A percentile compares a stretch with the other conserved stretches of the same genome.
These are phyloP conservation scores for Frankliniella fusca DNA, from an alignment of 2,888 invertebrate genomes.

Conservation along the genomic window DNA sequence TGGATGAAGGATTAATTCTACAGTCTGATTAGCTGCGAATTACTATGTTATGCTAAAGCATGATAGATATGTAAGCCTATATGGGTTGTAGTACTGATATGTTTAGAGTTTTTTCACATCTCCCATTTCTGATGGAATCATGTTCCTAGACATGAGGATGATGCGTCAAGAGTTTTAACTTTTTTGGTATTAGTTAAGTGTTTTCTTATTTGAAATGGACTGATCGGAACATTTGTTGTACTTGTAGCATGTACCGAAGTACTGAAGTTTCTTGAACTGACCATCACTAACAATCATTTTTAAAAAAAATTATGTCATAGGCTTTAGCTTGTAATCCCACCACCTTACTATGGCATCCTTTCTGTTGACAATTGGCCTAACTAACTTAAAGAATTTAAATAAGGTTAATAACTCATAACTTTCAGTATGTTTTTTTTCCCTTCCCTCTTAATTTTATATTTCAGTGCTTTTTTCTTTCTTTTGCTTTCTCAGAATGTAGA, in stretches of 20 bases:
- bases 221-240: no score
- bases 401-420: not conserved
- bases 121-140: not conserved
- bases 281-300: no score
- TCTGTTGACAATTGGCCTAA: no score
- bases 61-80: not conserved
- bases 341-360: no score
- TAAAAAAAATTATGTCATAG: no score
- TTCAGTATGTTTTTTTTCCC: not conserved
- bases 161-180: not conserved
- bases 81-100: not conserved
- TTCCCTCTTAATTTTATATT: not conserved
- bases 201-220: no score
- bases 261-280: no score
- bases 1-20: not conserved
- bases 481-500: no score
- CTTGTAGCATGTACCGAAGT: no score
- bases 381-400: no score
- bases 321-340: no score
- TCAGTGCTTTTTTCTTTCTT: not conserved
- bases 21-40: slow-evolving; percentile 3
- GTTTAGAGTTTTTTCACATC: not conserved
- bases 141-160: not conserved
- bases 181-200: not conserved
- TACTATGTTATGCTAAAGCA: not conserved